Conservation (phyloP, 1,140 invertebrate genomes). For the Hylaeus anthracinus region DNA sequence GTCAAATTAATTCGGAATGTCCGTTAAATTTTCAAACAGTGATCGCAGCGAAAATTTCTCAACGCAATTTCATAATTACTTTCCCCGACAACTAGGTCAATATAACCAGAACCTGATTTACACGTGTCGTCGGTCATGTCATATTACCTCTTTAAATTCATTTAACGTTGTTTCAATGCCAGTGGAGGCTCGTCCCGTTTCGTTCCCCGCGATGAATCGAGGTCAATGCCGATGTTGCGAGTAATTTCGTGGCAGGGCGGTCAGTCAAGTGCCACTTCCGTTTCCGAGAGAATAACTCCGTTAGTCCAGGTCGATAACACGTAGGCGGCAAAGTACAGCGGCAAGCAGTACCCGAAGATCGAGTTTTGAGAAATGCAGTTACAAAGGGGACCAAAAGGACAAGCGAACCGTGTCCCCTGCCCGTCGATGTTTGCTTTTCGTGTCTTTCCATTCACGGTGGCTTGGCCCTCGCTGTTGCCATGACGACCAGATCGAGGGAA, state of each 20-base stretch:
- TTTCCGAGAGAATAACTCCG: conserved; percentile 34
- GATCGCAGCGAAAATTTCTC: no score
- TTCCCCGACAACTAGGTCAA: background rate
- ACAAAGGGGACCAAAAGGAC: conserved; percentile 21
- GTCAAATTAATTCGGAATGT: no score
- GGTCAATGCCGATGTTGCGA: background rate
- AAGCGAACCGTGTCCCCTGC: conserved; percentile 23
- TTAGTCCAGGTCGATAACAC: conserved; percentile 26
- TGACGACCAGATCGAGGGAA: conserved; percentile 37
- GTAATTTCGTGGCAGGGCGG: conserved; percentile 20
- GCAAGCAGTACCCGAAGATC: conserved; percentile 36
- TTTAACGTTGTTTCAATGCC: background rate
- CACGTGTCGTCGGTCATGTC: no score
- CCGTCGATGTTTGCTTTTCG: conserved; percentile 40
- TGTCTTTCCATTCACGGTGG: conserved; percentile 11
- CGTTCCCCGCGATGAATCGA: background rate
- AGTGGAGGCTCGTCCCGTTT: background rate
- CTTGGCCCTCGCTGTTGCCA: conserved; percentile 41
- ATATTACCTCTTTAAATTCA: background rate
- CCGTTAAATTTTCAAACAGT: no score
- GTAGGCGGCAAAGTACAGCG: conserved; percentile 7
- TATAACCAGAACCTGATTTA: background rate
- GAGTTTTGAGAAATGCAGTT: conserved; percentile 43
- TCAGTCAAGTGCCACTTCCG: conserved; percentile 33
- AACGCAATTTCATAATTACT: background rate